Conservation (phyloP, 2,113 vertebrate species). For the Leuciscus idus region DNA sequence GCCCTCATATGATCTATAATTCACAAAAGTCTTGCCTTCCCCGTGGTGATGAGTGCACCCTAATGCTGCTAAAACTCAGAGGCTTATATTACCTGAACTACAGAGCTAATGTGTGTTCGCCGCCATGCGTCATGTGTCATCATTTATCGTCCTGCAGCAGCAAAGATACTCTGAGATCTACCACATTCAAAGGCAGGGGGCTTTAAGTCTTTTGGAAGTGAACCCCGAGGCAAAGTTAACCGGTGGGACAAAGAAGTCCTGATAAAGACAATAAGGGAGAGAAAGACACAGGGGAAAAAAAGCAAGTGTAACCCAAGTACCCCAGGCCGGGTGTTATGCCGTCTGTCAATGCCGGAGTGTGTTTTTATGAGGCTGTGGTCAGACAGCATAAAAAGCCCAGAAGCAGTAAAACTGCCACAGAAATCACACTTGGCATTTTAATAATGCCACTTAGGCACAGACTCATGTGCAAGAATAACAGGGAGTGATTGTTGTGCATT, state of each 20-base stretch:
- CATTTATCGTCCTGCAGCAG: constrained; percentile 28
- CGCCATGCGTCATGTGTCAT: constrained; percentile 22
- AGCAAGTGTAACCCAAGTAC: constrained; percentile 74
- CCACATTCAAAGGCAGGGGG: constrained; percentile 3
- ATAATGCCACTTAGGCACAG: constrained; percentile 79
- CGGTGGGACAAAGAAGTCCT: constrained; percentile 60
- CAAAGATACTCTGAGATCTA: constrained; percentile 32
- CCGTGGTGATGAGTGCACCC: constrained; percentile 33
- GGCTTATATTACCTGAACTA: constrained; percentile 33
- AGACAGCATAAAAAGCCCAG: constrained; percentile 76
- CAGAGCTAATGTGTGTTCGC: constrained; percentile 37
- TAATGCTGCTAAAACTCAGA: constrained; percentile 28
- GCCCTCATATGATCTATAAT: constrained; percentile 57
- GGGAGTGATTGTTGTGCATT: constrained; percentile 67
- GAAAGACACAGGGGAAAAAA: constrained; percentile 57
- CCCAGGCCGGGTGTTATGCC: constrained; percentile 68
- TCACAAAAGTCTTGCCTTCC: constrained; percentile 46
- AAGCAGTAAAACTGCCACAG: constrained; percentile 73
- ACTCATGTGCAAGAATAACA: constrained; percentile 67
- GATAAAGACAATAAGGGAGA: constrained; percentile 59
- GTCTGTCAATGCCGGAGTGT: constrained; percentile 69
- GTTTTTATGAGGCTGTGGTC: constrained; percentile 78
- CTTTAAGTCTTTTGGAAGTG: constrained; percentile 39
- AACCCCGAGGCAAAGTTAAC: constrained; percentile 39
- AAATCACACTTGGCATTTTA: constrained; percentile 76